Percentiles rank a stretch among this genome's conserved stretches.
These are phyloP conservation scores for Drosophila sordidula DNA, from an alignment of 2,888 invertebrate species.

Conservation along the genomic window DNA sequence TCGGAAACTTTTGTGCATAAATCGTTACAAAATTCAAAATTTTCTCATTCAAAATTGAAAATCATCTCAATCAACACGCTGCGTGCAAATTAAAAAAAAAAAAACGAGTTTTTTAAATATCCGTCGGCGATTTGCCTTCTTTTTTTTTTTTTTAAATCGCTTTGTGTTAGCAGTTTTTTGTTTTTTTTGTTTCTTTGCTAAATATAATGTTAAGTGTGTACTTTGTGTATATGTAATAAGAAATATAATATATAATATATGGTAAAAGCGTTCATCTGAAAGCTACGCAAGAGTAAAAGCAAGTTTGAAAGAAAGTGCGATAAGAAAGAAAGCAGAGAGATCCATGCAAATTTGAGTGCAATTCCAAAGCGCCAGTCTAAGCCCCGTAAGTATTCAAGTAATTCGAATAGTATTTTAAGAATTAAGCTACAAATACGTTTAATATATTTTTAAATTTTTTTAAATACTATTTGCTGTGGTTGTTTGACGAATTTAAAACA, in stretches of 20 bases:
- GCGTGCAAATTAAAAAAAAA: conserved; percentile 36
- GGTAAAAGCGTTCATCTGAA: no score
- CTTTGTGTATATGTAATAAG: conserved; percentile 11
- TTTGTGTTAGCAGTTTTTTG: conserved; percentile 33
- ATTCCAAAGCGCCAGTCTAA: conserved; percentile 14
- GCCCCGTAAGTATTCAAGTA: conserved; percentile 39
- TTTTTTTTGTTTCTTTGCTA: conserved; percentile 24
- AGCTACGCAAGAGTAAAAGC: neutral
- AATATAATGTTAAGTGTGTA: conserved; percentile 26
- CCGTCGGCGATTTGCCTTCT: conserved; percentile 49
- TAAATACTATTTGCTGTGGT: no score
- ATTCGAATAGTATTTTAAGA: no score
- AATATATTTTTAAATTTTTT: neutral
- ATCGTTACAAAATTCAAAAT: conserved; percentile 16
- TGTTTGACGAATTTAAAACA: no score
- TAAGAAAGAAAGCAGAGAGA: conserved; percentile 18
- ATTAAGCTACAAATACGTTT: no score
- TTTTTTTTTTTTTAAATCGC: conserved; percentile 20
- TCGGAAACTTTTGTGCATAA: conserved; percentile 13
- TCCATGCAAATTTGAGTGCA: conserved; percentile 29
- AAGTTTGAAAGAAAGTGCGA: conserved; percentile 15
- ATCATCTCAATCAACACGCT: conserved; percentile 39
- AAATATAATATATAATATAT: conserved; percentile 1
- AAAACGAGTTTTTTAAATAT: conserved; percentile 17
- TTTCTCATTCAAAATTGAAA: conserved; percentile 16